Conservation (phyloP, 1,140 invertebrate genomes). For the Brachystomella parvula region DNA sequence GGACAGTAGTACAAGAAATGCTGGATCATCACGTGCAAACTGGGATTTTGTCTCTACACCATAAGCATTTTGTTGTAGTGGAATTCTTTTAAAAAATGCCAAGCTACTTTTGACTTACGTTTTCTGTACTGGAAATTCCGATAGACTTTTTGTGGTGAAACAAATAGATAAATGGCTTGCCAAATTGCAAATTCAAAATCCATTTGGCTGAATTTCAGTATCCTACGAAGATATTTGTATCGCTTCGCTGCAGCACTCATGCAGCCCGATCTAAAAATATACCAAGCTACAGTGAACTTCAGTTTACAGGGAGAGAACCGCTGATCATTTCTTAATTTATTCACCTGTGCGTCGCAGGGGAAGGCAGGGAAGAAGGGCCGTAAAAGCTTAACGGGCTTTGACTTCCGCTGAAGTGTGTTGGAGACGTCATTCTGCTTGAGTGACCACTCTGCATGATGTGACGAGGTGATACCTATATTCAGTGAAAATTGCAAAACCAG, state of each 20-base stretch:
- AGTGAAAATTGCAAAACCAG: no score
- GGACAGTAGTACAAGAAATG: conserved; percentile 87
- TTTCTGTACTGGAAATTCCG: conserved; percentile 97
- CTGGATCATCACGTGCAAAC: conserved; percentile 98
- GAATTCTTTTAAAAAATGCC: conserved; percentile 4
- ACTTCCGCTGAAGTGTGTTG: conserved; percentile 39
- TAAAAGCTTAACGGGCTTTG: conserved; percentile 43
- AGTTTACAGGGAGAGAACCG: neutral
- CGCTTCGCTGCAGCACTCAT: conserved; percentile 81
- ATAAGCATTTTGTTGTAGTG: neutral
- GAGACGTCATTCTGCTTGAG: neutral
- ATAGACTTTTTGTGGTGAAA: conserved; percentile 94
- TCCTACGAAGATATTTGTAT: conserved; percentile 80
- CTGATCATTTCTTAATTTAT: neutral
- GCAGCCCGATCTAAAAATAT: conserved; percentile 54
- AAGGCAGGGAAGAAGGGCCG: conserved; percentile 44
- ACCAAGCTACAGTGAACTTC: conserved; percentile 12
- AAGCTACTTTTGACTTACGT: conserved; percentile 57
- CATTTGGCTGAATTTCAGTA: conserved; percentile 95
- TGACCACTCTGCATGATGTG: neutral
- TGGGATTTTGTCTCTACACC: conserved; percentile 92
- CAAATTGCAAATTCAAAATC: conserved; percentile 98
- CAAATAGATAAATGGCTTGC: conserved; percentile 97
- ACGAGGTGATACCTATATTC: no score
- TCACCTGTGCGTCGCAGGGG: conserved; percentile 47